Conservation (phyloP, 2,888 invertebrate genomes). For the Thereva nobilitata region DNA sequence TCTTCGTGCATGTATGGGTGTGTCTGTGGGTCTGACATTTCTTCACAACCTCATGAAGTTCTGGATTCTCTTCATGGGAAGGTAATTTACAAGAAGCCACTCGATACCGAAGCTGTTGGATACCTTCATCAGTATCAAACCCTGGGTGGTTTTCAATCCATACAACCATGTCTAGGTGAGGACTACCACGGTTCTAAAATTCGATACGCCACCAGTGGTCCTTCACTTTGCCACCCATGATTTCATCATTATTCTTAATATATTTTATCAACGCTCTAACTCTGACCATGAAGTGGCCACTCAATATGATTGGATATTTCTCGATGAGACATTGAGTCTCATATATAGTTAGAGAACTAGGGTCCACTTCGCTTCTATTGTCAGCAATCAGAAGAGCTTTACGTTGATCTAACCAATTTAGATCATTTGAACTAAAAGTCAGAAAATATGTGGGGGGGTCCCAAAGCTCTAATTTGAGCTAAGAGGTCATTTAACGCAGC, state of each 20-base stretch:
- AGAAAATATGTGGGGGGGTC: slow-evolving; percentile 47
- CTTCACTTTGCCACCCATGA: slow-evolving; percentile 38
- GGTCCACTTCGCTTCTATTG: slow-evolving; percentile 38
- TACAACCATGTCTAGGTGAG: slow-evolving; percentile 22
- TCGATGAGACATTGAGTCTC: slow-evolving; percentile 21
- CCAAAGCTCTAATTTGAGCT: slow-evolving; percentile 46
- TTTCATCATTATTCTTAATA: slow-evolving; percentile 24
- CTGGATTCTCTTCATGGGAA: slow-evolving; percentile 35
- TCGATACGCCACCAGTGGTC: slow-evolving; percentile 41
- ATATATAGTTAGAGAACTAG: slow-evolving; percentile 20
- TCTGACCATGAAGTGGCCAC: slow-evolving; percentile 41
- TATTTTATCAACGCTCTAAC: slow-evolving; percentile 42
- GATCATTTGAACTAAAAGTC: slow-evolving; percentile 44
- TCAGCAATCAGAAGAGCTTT: slow-evolving; percentile 46
- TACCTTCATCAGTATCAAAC: slow-evolving; percentile 44
- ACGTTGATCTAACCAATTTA: slow-evolving; percentile 45
- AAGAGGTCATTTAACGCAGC: slow-evolving; percentile 45
- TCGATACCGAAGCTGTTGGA: slow-evolving; percentile 30
- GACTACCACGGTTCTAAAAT: slow-evolving; percentile 37
- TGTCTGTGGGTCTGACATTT: slow-evolving; percentile 41
- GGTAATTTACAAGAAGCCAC: slow-evolving; percentile 34
- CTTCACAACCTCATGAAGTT: slow-evolving; percentile 40
- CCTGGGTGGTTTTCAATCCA: slow-evolving; percentile 29
- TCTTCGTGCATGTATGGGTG: slow-evolving; percentile 41
- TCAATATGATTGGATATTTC: slow-evolving; percentile 22